Conservation (phyloP, 2,888 invertebrate species). For the Caenorhabditis japonica region DNA sequence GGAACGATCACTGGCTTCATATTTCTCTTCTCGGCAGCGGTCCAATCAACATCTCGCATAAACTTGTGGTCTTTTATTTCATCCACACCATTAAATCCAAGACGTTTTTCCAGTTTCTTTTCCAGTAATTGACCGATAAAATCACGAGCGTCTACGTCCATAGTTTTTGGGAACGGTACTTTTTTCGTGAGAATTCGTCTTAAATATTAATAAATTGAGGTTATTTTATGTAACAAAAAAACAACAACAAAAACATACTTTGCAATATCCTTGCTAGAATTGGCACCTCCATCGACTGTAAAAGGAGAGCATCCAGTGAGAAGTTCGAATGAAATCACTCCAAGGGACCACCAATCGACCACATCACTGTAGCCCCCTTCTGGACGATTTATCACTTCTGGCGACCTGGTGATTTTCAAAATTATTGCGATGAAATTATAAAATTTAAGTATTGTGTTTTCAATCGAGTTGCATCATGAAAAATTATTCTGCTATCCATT, state of each 20-base stretch:
- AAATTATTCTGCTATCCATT: too few species aligned
- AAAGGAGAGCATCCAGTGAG: constrained; percentile 97
- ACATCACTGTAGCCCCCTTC: constrained; percentile 79
- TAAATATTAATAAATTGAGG: constrained; percentile 45
- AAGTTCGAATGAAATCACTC: constrained; percentile 90
- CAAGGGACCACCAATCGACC: constrained; percentile 99
- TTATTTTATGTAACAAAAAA: too few species aligned
- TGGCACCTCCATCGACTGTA: constrained; percentile 93
- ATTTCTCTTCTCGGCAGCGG: constrained; percentile 85
- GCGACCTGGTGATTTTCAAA: constrained; percentile 52
- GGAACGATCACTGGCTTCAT: constrained; percentile 92
- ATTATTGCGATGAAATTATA: too few species aligned
- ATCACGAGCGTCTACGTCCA: constrained; percentile 84
- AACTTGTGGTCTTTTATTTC: constrained; percentile 84
- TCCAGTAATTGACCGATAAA: constrained; percentile 88
- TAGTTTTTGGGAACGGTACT: constrained; percentile 89
- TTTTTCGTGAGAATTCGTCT: constrained; percentile 89
- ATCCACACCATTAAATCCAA: constrained; percentile 89
- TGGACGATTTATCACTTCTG: constrained; percentile 68
- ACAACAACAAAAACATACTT: constrained; percentile 80
- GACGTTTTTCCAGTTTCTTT: constrained; percentile 89
- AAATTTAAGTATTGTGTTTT: too few species aligned
- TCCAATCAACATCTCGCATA: constrained; percentile 85
- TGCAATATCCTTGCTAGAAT: constrained; percentile 94
- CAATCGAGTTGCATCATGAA: too few species aligned